A percentile compares a stretch with the other conserved stretches of the same genome.
These are phyloP conservation scores for Eulimnadia texana DNA, from an alignment of 1,140 invertebrate genomes.

Conservation along the genomic window DNA sequence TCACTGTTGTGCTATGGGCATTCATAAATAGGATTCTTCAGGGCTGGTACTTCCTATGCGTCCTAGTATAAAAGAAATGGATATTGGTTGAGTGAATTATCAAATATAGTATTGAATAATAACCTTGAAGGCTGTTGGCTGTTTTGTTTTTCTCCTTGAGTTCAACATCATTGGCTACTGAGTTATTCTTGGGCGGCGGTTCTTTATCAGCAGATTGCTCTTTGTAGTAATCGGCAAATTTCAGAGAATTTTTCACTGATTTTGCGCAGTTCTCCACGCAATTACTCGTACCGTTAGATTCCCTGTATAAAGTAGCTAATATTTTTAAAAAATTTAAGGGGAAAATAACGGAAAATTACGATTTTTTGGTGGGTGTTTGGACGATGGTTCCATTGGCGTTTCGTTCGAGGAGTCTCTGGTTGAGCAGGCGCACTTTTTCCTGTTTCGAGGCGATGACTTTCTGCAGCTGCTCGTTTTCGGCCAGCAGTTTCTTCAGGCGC, in stretches of 20 bases:
- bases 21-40: conserved; percentile 8
- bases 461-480: conserved; percentile 91
- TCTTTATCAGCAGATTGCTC: too few species aligned
- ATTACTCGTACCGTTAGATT: too few species aligned
- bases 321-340: too few species aligned
- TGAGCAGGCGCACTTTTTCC: conserved; percentile 8
- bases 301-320: too few species aligned
- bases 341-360: too few species aligned
- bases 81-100: too few species aligned
- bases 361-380: not conserved
- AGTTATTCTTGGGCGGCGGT: too few species aligned
- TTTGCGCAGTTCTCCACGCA: too few species aligned
- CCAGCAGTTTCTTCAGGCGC: conserved; percentile 76
- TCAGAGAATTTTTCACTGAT: too few species aligned
- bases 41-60: not conserved
- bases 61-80: too few species aligned
- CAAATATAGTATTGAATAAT: not conserved
- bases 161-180: not conserved
- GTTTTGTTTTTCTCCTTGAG: not conserved
- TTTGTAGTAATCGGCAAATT: too few species aligned
- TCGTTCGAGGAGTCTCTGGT: conserved; percentile 6
- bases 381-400: not conserved
- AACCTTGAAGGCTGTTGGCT: not conserved
- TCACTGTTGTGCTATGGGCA: too few species aligned
- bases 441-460: conserved; percentile 56